phyloP scores from a whole-genome alignment of 2,797 vertebrate species.

The Characodon lateralis region DNA sequence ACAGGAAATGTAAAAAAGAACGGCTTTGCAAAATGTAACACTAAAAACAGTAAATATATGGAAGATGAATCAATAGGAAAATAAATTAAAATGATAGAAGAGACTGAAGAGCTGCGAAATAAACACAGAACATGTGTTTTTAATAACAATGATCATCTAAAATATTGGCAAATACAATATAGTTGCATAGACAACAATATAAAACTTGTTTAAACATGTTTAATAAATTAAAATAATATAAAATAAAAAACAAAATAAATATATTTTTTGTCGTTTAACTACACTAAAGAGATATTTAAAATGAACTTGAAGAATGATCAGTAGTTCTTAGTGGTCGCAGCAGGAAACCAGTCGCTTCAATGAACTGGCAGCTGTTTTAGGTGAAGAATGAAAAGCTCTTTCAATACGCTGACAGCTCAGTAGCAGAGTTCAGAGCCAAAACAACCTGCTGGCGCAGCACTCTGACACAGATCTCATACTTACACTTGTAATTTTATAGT shows the following conservation, averaged over 20 bases:
- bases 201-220: background rate
- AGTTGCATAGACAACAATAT: background rate
- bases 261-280: background rate
- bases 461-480: constrained; percentile 1
- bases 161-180: background rate
- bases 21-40: background rate
- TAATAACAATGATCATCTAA: background rate
- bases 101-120: background rate
- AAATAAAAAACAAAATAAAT: background rate
- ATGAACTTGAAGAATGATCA: background rate
- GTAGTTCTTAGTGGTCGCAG: background rate
- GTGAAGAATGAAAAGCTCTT: constrained; percentile 44
- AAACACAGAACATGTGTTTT: background rate
- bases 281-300: background rate
- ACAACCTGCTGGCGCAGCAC: constrained; percentile 20
- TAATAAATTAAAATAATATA: background rate
- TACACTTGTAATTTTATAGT: background rate
- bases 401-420: constrained; percentile 21
- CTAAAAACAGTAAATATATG: background rate
- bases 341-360: constrained; percentile 14
- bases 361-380: constrained; percentile 28
- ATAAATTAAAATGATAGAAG: background rate
- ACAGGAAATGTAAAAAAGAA: too few relatives aligned
- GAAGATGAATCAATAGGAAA: background rate
- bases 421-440: constrained; percentile 5